Base-by-base conservation (phyloP, 2,797 vertebrate genomes). In the Hafferia zeledoni region DNA sequence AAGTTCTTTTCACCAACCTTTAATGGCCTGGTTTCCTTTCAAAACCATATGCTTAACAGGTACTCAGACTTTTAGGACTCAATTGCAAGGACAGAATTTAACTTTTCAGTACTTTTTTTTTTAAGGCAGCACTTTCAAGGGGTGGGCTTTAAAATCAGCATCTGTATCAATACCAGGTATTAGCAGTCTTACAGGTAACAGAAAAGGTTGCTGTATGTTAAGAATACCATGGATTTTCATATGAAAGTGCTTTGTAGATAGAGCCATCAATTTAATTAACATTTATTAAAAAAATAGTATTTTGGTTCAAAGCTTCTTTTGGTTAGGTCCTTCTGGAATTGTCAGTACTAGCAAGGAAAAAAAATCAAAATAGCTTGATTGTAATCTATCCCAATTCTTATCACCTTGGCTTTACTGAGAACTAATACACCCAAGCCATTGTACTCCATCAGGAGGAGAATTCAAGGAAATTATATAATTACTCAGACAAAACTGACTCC, bases 401-500 rank as follows among this genome's bases (percentile, higher is more conserved):
- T 91, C 78, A 49, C 33, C 20, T 4, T 16, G 57, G 39, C 37
- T 87, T 11, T 33, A 41, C 63, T 60, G 81, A 89, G 89, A 67
- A 81, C 47, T 59, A 69, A 79, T 83, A 83, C 87, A 86, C 82
- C 84, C 84, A 76, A 50, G 63, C 82, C 76, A 94, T 90, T 96
- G 89, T 91, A 49, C 39, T 56, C 9, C 63, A 75, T 30, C 10
- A 83, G 61, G 50, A 80, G 89, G 68, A 95, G 91, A 93, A 96
- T 92, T 79, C 85, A 91, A 90, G 87, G 94, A 95, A 96, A 90
- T 86, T 93, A 57, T 95, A 75, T 79, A 88, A 92, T 91, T 76
- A 83, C 59, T 81, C 59, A 46, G 70, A 88, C 87, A 91, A 64
- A 86, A 86, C 52, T 35, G 56, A 88, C 74, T 87, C 67, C 61